Evolutionary conservation across 2,113 vertebrate species (phyloP), one percentile per base, ranked within the genome.

Genomic region (Plestiodon gilberti): DNA sequence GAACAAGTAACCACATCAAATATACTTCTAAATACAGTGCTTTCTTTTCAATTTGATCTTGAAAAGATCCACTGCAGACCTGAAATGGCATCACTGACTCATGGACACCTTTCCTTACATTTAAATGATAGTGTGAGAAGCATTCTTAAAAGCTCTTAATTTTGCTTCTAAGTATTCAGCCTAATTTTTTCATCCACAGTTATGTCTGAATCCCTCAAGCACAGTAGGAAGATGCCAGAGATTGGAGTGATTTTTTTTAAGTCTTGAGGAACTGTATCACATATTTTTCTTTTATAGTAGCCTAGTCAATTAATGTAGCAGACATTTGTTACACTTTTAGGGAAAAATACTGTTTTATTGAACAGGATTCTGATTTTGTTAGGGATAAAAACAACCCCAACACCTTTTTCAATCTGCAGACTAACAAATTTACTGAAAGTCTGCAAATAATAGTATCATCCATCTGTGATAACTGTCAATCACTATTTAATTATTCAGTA

Each of bases 401-500:
- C 15, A 78, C 20, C 30, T 22, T 78, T 25, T 81, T 14, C 0
- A 81, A 35, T 38, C n/a, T 74, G 0, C 87, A 83, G 43, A 83
- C 17, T 28, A 83, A 4, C 43, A 22, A 78, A 75, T 55, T 0
- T 23, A 61, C 89, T 87, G 85, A 82, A 87, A 35, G 1, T 79
- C 65, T 87, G 30, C 30, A 87, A 52, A 61, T 84, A 15, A 78
- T 85, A 59, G n/a, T 25, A 82, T 89, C 62, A 79, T 40, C 2
- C 28, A 79, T 88, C 81, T 62, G 76, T n/a, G 77, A n/a, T 69
- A 81, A 11, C 43, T 88, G 87, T 11, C 78, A 81, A 23, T 38
- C 84, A 59, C 18, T 81, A 74, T 65, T 65, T 65, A 81, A 81
- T 87, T 87, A 75, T 87, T 75, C 61, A 55, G 22, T 65, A 76